Base-by-base conservation (phyloP, 2,797 vertebrate species). In the Crypturellus tataupa region DNA sequence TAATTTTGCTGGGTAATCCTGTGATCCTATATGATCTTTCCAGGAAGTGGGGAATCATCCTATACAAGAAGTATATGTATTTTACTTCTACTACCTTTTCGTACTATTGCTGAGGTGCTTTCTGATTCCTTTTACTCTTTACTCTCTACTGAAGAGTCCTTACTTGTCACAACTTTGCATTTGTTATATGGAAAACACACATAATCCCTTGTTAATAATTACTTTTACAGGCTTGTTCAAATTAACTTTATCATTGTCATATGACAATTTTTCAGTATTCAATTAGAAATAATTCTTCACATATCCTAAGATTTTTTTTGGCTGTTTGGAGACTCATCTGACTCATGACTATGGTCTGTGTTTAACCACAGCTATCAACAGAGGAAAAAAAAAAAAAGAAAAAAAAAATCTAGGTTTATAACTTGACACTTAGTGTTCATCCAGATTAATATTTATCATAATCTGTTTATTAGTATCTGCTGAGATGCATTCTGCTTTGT, bases 41-140 rank as follows among this genome's bases (percentile, higher is more conserved):
- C 51, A 85, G 16, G 44, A 73, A 70, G 3, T 10, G 2, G 1
- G 1, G 3, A 10, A 0, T 8, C 67, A 10, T 49, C 15, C 59
- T 46, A 62, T 20, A 10, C 9, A n/a, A 53, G 49, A 65, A 64
- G 71, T 4, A 35, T 59, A 15, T 5, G 1, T 24, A 68, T 47
- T 29, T 33, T 3, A 35, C 8, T 56, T 71, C 47, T 47, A 3
- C 42, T 62, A 56, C 14, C 17, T 67, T 39, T 51, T 55, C 10
- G 42, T 46, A 56, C 19, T 35, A 19, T 29, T 76, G 11, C 44
- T 29, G 25, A 60, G 42, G 27, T 12, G 14, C 9, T 55, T 40
- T 63, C 16, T 27, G 12, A 44, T 44, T 21, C 58, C 33, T 59
- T 79, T 79, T 53, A 44, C 25, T 18, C 17, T 79, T 67, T 44